Evolutionary conservation across 2,797 vertebrate species (phyloP), one percentile per base, ranked within the genome.

Genomic region (Dicrostonyx torquatus): DNA sequence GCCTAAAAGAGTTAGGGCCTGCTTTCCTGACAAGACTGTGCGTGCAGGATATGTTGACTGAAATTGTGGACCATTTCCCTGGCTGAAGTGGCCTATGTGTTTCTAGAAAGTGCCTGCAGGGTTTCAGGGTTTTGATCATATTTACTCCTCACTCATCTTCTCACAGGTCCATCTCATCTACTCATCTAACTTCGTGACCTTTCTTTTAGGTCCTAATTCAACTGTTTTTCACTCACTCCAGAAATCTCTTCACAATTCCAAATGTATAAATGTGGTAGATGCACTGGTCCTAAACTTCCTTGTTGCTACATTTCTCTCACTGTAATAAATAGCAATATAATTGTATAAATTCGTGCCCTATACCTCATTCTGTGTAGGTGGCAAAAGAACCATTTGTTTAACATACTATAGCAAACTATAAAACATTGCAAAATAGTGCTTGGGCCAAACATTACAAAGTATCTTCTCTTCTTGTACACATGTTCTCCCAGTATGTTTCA

Each of bases 51-150:
- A 12, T 79, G 6, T 24, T 58, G n/a, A 2, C 12, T 80, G 12
- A 20, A 55, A 58, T 37, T 37, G 6, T 37, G 50, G 20, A 24
- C 6, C 53, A 37, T 11, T 24, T 37, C 34, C 12, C n/a, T 55
- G 34, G 11, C 13, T 31, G 11, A 6, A 12, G 12, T 24, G n/a
- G n/a, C 6, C 1, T 58, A 17, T 58, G 1, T 3, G 1, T 58
- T 58, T 31, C 53, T 7, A 24, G 53, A 24, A 31, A 13, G n/a
- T 58, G 6, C n/a, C 12, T 58, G 2, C 12, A 58, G 11, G 53
- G 3, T 2, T 79, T 78, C 22, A 58, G 50, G 37, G n/a, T 58
- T 58, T 37, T 58, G 12, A 58, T 58, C 34, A 8, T 40, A 40
- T 26, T 79, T 58, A 80, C 6, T 31, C 45, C 53, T 80, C 6